A percentile compares a stretch with the other conserved stretches of the same genome.
phyloP scores from a whole-genome alignment of 1,140 invertebrate genomes.

The Palaemon carinicauda region DNA sequence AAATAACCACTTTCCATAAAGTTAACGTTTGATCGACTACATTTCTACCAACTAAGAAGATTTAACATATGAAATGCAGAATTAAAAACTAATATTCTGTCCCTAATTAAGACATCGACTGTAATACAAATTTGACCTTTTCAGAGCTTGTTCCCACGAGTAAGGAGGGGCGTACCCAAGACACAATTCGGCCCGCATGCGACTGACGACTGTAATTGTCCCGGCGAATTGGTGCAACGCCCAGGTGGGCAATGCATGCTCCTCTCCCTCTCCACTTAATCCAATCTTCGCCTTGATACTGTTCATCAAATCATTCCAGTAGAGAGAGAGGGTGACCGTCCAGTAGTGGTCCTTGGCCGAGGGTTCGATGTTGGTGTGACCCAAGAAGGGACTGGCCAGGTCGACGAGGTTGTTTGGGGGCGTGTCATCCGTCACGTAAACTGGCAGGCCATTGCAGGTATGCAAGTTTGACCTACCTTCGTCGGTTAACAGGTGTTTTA shows the following conservation, averaged over 20 bases:
- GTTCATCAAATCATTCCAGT: too few species aligned
- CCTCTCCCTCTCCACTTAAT: not conserved
- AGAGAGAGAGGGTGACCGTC: not conserved
- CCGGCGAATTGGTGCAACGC: slow-evolving; percentile 15
- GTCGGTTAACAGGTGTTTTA: slow-evolving; percentile 67
- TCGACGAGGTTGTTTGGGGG: slow-evolving; percentile 71
- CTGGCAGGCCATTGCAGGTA: slow-evolving; percentile 66
- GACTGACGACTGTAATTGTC: slow-evolving; percentile 26
- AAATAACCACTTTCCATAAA: too few species aligned
- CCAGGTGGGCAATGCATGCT: not conserved
- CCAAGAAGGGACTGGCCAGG: slow-evolving; percentile 70
- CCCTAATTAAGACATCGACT: too few species aligned
- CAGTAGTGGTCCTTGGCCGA: slow-evolving; percentile 6
- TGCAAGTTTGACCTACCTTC: slow-evolving; percentile 65
- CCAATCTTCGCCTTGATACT: too few species aligned
- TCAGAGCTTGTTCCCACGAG: slow-evolving; percentile 24
- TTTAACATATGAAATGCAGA: too few species aligned
- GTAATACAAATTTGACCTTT: slow-evolving; percentile 13
- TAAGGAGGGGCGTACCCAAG: slow-evolving; percentile 18
- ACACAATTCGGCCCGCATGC: slow-evolving; percentile 35
- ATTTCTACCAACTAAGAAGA: too few species aligned
- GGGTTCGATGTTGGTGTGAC: slow-evolving; percentile 58
- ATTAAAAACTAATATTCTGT: too few species aligned
- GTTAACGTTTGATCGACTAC: too few species aligned
- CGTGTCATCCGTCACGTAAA: slow-evolving; percentile 76